phyloP scores from a whole-genome alignment of 2,797 vertebrate genomes.

The Ispidina picta region DNA sequence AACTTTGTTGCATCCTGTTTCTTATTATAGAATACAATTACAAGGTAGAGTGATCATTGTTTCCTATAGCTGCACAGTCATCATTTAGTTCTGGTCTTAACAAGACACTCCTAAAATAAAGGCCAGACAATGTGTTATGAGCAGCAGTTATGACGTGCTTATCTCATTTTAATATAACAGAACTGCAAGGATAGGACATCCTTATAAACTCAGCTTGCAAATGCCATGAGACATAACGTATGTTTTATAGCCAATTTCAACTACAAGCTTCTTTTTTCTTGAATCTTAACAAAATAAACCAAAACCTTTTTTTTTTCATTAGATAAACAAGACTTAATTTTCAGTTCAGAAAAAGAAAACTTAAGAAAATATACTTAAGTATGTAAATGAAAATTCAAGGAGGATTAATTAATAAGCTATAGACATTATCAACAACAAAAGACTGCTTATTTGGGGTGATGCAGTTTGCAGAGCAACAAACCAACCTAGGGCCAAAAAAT shows the following conservation, averaged over 20 bases:
- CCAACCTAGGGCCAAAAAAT: background rate
- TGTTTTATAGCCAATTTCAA: background rate
- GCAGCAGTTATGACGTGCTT: background rate
- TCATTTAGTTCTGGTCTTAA: background rate
- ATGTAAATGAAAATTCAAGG: background rate
- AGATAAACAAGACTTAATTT: background rate
- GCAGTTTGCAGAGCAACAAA: background rate
- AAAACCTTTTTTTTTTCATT: background rate
- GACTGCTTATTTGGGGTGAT: background rate
- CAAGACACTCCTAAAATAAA: background rate
- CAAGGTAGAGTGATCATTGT: background rate
- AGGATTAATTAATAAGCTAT: background rate
- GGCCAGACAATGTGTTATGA: background rate
- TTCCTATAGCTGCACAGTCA: background rate
- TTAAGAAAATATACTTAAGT: background rate
- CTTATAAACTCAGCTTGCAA: background rate
- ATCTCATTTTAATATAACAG: background rate
- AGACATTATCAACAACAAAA: background rate
- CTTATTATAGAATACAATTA: background rate
- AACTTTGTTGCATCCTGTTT: background rate
- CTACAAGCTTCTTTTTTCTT: background rate
- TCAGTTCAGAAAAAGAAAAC: background rate
- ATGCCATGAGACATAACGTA: background rate
- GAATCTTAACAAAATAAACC: background rate
- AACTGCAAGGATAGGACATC: background rate